These are phyloP conservation scores for Syngnathoides biaculeatus DNA, from an alignment of 2,113 vertebrate species.

Conservation along the genomic window DNA sequence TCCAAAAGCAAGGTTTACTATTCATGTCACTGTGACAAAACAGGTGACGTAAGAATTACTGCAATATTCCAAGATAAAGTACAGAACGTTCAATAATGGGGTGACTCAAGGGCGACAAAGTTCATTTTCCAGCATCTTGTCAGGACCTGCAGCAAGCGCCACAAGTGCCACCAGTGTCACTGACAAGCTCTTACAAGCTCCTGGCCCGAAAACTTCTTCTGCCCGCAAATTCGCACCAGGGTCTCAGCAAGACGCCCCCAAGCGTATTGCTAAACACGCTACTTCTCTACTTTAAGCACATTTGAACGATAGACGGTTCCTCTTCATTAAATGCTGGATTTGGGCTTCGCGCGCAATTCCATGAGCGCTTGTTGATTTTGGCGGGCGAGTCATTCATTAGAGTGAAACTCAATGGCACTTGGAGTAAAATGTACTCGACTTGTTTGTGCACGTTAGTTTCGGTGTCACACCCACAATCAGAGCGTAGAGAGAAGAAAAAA, in stretches of 20 bases:
- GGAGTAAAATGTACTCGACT: background rate
- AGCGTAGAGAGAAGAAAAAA: constrained; percentile 5
- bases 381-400: constrained; percentile 5
- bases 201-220: constrained; percentile 50
- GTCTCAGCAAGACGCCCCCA: constrained; percentile 1
- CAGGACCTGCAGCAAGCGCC: constrained; percentile 13
- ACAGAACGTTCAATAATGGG: background rate
- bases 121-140: constrained; percentile 14
- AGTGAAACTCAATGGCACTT: background rate
- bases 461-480: constrained; percentile 3
- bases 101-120: background rate
- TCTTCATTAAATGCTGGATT: background rate
- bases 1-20: background rate
- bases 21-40: background rate
- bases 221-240: constrained; percentile 36
- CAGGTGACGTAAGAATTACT: background rate
- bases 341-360: constrained; percentile 1
- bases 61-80: background rate
- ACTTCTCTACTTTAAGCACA: background rate
- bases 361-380: background rate
- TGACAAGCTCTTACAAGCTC: constrained; percentile 40
- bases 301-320: background rate
- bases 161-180: constrained; percentile 30
- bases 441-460: constrained; percentile 2
- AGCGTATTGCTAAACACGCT: background rate